These are phyloP conservation scores for Athene noctua DNA, from an alignment of 2,113 vertebrate genomes.

Conservation along the genomic window DNA sequence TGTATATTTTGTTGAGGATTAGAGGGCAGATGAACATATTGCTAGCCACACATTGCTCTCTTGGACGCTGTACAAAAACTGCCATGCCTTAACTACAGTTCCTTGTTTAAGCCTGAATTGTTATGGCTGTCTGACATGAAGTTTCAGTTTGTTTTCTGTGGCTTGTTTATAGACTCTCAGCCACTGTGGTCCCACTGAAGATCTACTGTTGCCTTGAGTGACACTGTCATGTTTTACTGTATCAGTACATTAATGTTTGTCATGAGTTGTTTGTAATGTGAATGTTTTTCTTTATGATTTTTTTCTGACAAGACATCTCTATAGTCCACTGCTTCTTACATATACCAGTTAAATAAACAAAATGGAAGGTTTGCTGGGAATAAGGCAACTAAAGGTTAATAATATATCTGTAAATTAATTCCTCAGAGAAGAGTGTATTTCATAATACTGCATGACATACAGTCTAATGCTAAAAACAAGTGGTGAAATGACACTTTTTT, in stretches of 20 bases:
- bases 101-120: not conserved
- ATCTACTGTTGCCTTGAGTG: not conserved
- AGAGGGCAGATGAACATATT: not conserved
- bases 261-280: not conserved
- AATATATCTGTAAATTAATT: not conserved
- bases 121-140: not conserved
- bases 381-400: not conserved
- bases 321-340: not conserved
- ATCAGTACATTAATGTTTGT: not conserved
- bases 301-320: not conserved
- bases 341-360: not conserved
- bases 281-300: not conserved
- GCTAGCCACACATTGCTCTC: not conserved
- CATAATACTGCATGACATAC: not conserved
- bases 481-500: not conserved
- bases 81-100: not conserved
- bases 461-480: not conserved
- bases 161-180: not conserved
- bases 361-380: not conserved
- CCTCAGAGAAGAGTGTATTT: not conserved
- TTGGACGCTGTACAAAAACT: not conserved
- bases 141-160: not conserved
- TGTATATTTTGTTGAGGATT: not conserved
- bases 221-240: not conserved
- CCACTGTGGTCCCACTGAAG: not conserved